Conservation (phyloP, 2,113 vertebrate species). For the Stomatorhinus ivindoensis region DNA sequence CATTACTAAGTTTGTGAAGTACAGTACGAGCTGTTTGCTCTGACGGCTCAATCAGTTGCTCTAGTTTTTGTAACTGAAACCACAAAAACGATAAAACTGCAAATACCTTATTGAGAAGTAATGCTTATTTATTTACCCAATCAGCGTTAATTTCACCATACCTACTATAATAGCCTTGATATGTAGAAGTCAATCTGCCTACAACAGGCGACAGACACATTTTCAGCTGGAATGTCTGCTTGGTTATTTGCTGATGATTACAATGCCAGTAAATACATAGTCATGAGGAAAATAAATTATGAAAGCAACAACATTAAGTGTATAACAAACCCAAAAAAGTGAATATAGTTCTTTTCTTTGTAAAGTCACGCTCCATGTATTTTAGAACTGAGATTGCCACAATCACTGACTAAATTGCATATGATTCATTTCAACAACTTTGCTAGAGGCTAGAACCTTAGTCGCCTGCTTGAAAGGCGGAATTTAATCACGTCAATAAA, state of each 20-base stretch:
- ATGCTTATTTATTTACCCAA: background rate
- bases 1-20: background rate
- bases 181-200: background rate
- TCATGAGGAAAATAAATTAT: background rate
- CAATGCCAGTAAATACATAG: background rate
- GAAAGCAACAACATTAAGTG: background rate
- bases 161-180: background rate
- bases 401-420: background rate
- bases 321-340: background rate
- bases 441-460: background rate
- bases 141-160: background rate
- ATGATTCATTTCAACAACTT: background rate
- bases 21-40: background rate
- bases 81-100: background rate
- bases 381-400: background rate
- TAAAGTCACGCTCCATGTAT: background rate
- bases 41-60: background rate
- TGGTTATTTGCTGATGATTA: background rate
- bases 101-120: background rate
- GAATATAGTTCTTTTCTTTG: background rate
- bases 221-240: background rate
- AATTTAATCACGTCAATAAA: background rate
- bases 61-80: background rate
- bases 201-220: background rate
- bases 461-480: background rate